Conservation (phyloP, 1,140 invertebrate genomes). For the Solenopsis fugax region DNA sequence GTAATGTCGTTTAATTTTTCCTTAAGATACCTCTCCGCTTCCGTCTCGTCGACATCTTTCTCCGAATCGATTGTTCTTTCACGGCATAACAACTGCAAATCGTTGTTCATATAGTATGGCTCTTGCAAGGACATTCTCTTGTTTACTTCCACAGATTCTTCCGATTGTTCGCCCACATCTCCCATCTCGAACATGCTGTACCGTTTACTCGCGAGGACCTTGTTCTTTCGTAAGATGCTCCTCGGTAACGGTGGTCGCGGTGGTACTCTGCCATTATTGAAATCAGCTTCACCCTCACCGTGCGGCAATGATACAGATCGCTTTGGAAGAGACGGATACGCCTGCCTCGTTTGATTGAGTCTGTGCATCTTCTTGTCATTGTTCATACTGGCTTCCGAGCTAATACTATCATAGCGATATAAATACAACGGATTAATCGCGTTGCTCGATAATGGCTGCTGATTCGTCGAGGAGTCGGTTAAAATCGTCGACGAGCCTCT, state of each 20-base stretch:
- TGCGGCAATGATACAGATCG: slow-evolving; percentile 89
- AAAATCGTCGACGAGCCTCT: slow-evolving; percentile 94
- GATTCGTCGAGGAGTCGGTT: slow-evolving; percentile 91
- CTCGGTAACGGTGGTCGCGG: slow-evolving; percentile 91
- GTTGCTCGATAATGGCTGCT: slow-evolving; percentile 86
- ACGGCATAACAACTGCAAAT: slow-evolving; percentile 82
- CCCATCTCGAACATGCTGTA: slow-evolving; percentile 94
- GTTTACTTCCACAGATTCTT: slow-evolving; percentile 87
- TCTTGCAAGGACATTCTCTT: slow-evolving; percentile 92
- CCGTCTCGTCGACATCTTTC: slow-evolving; percentile 85
- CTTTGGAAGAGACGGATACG: slow-evolving; percentile 88
- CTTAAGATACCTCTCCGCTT: slow-evolving; percentile 80
- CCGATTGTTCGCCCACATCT: slow-evolving; percentile 87
- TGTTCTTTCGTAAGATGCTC: slow-evolving; percentile 90
- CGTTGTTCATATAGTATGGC: slow-evolving; percentile 90
- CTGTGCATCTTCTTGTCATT: slow-evolving; percentile 86
- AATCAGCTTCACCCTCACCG: slow-evolving; percentile 86
- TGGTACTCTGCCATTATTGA: slow-evolving; percentile 86
- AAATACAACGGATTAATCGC: slow-evolving; percentile 91
- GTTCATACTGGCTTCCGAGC: slow-evolving; percentile 89
- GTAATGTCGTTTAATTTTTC: slow-evolving; percentile 80
- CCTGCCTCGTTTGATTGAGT: slow-evolving; percentile 82
- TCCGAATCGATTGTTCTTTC: slow-evolving; percentile 82
- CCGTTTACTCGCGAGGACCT: slow-evolving; percentile 88
- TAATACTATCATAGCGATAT: slow-evolving; percentile 93